Conservation (phyloP, 2,888 invertebrate genomes). For the Ferrisia virgata region DNA sequence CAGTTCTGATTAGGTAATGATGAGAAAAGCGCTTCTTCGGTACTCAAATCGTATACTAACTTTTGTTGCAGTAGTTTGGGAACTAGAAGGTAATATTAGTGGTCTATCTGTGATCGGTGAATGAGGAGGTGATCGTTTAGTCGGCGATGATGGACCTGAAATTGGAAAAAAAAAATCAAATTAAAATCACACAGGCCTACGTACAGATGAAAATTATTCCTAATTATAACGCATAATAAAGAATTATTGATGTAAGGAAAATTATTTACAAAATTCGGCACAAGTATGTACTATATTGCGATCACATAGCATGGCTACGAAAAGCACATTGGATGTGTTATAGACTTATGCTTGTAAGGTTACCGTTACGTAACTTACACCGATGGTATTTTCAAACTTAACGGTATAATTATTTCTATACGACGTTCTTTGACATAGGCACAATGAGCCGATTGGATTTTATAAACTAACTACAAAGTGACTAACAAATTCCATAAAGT, state of each 20-base stretch:
- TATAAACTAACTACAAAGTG: too few species aligned
- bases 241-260: background rate
- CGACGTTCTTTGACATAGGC: background rate
- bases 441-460: background rate
- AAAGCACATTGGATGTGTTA: background rate
- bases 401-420: background rate
- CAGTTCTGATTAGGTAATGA: background rate
- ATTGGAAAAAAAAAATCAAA: constrained; percentile 5
- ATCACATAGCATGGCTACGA: background rate
- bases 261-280: background rate
- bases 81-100: constrained; percentile 17
- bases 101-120: constrained; percentile 21
- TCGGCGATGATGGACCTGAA: constrained; percentile 38
- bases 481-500: too few species aligned
- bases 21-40: background rate
- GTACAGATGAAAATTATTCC: background rate
- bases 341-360: background rate
- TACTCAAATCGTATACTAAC: constrained; percentile 23
- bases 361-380: background rate
- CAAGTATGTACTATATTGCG: background rate
- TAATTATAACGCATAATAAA: background rate
- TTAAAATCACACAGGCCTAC: constrained; percentile 9
- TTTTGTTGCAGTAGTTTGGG: constrained; percentile 19
- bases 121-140: constrained; percentile 41
- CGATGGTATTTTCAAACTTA: background rate